Percentiles rank a stretch among this genome's conserved stretches.
Conservation (phyloP, 1,140 invertebrate genomes). For the Rhizoglyphus robini region DNA sequence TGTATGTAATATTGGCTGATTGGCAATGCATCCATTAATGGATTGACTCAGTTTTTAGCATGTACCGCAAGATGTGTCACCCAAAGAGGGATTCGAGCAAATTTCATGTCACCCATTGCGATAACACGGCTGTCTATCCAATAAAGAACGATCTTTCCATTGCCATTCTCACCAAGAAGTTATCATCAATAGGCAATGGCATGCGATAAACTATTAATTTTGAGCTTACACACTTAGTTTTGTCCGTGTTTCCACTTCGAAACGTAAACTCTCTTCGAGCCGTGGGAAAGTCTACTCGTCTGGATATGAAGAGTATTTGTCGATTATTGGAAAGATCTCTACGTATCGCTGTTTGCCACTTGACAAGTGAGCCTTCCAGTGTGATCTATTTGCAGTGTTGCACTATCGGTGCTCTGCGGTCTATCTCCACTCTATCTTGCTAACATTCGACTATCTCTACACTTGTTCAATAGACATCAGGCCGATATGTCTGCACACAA, state of each 20-base stretch:
- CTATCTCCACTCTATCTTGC: conserved; percentile 11
- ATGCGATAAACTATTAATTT: not conserved
- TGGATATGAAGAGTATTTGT: not conserved
- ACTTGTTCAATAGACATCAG: not conserved
- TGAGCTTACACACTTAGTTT: too few species aligned
- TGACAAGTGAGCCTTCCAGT: not conserved
- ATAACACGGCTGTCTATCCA: too few species aligned
- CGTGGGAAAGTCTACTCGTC: conserved; percentile 6
- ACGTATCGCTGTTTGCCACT: not conserved
- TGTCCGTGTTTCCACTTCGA: too few species aligned
- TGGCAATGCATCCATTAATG: too few species aligned
- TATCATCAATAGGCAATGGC: not conserved
- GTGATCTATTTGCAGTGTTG: not conserved
- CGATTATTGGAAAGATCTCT: not conserved
- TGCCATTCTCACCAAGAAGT: not conserved
- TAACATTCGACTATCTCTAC: not conserved
- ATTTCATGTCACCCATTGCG: too few species aligned
- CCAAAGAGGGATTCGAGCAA: too few species aligned
- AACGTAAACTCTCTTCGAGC: not conserved
- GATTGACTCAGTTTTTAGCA: too few species aligned
- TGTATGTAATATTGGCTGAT: too few species aligned
- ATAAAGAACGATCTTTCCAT: too few species aligned
- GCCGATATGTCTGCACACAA: not conserved
- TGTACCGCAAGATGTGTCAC: too few species aligned
- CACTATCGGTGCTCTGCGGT: not conserved